These are phyloP conservation scores for Dryoscopus gambensis DNA, from an alignment of 2,113 vertebrate species.

Conservation along the genomic window DNA sequence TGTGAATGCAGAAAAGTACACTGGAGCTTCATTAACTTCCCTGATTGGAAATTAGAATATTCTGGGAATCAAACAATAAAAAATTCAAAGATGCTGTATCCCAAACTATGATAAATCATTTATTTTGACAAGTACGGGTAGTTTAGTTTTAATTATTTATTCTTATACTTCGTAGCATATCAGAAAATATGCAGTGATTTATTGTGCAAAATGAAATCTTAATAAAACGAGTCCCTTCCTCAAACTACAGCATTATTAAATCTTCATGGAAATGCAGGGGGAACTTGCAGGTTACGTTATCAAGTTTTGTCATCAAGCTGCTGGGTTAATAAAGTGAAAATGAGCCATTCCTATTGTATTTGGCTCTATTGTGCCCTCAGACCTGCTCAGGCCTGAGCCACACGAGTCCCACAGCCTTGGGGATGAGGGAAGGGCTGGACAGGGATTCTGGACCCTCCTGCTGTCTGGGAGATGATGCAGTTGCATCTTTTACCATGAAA, in stretches of 20 bases:
- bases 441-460: background rate
- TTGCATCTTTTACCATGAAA: background rate
- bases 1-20: background rate
- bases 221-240: slow-evolving; percentile 38
- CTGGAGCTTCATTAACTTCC: slow-evolving; percentile 23
- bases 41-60: slow-evolving; percentile 50
- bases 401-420: background rate
- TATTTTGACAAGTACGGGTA: slow-evolving; percentile 54
- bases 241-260: slow-evolving; percentile 54
- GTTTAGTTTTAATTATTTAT: slow-evolving; percentile 64
- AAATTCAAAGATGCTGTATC: slow-evolving; percentile 58
- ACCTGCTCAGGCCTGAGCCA: background rate
- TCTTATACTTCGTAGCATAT: slow-evolving; percentile 51
- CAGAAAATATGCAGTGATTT: slow-evolving; percentile 55
- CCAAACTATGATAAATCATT: slow-evolving; percentile 61
- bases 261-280: slow-evolving; percentile 16
- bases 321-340: background rate
- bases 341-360: background rate
- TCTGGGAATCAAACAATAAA: slow-evolving; percentile 60
- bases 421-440: background rate
- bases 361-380: background rate
- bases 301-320: background rate
- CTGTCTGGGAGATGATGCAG: background rate
- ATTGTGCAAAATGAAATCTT: slow-evolving; percentile 66
- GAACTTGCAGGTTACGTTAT: background rate